Conservation (phyloP, 1,140 invertebrate genomes). For the Drosophila dunni region DNA sequence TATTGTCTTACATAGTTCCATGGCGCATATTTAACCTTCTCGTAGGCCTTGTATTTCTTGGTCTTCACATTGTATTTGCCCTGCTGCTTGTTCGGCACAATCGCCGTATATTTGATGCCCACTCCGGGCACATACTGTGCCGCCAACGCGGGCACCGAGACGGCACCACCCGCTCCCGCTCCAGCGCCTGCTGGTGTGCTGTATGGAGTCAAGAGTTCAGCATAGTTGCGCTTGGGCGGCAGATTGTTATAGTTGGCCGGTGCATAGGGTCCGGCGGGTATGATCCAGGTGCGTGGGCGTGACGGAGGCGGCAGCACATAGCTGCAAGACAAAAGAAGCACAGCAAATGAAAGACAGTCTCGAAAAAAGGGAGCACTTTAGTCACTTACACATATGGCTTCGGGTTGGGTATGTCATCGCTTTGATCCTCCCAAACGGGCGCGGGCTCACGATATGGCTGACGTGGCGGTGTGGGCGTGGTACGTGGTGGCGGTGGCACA, state of each 20-base stretch:
- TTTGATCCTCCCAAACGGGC: conserved; percentile 87
- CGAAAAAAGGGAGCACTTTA: neutral
- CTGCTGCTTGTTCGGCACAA: conserved; percentile 74
- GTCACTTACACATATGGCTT: conserved; percentile 86
- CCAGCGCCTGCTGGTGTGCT: conserved; percentile 25
- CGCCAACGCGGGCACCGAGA: conserved; percentile 57
- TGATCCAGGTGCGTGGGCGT: conserved; percentile 73
- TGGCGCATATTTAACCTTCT: conserved; percentile 81
- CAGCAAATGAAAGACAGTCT: neutral
- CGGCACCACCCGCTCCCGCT: conserved; percentile 32
- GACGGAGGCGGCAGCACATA: conserved; percentile 83
- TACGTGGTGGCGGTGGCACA: conserved; percentile 85
- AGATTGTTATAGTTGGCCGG: conserved; percentile 68
- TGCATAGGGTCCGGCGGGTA: conserved; percentile 64
- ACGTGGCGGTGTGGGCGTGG: conserved; percentile 83
- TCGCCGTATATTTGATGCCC: conserved; percentile 78
- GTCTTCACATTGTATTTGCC: conserved; percentile 84
- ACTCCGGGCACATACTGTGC: conserved; percentile 80
- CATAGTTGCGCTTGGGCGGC: conserved; percentile 62
- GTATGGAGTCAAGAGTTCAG: conserved; percentile 42
- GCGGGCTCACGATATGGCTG: conserved; percentile 86
- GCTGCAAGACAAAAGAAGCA: conserved; percentile 38
- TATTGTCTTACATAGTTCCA: conserved; percentile 84
- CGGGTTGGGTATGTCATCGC: conserved; percentile 86
- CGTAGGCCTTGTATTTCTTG: conserved; percentile 84